phyloP scores from a whole-genome alignment of 2,797 vertebrate genomes.

The Gallinago nigripennis region DNA sequence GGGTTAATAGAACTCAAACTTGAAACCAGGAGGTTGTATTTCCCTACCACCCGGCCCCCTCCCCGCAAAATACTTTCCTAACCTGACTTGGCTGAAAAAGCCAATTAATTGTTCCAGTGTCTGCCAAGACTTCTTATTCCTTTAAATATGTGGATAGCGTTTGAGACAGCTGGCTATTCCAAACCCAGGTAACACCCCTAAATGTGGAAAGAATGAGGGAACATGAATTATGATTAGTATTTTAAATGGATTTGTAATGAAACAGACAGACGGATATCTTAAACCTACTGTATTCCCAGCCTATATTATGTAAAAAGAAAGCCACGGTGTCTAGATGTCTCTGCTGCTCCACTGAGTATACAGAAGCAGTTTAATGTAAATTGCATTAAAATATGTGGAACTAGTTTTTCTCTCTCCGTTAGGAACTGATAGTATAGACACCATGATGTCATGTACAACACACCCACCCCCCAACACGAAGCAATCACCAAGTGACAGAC shows the following conservation, averaged over 20 bases:
- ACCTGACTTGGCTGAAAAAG: conserved; percentile 74
- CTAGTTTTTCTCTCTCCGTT: background rate
- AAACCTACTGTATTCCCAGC: background rate
- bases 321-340: background rate
- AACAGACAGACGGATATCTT: background rate
- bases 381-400: background rate
- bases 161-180: conserved; percentile 65
- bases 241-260: conserved; percentile 43
- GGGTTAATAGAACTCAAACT: conserved; percentile 62
- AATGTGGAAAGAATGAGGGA: conserved; percentile 64
- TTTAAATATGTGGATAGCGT: conserved; percentile 44
- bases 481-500: background rate
- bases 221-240: conserved; percentile 51
- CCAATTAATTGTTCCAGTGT: conserved; percentile 74
- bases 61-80: conserved; percentile 71
- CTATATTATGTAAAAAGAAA: background rate
- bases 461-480: background rate
- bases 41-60: background rate
- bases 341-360: background rate
- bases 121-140: conserved; percentile 69
- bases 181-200: conserved; percentile 62
- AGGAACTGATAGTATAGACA: background rate
- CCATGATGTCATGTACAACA: background rate
- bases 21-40: conserved; percentile 59
- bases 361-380: background rate